Conservation (phyloP, 2,888 invertebrate genomes). For the Pollenia griseotomentosa region DNA sequence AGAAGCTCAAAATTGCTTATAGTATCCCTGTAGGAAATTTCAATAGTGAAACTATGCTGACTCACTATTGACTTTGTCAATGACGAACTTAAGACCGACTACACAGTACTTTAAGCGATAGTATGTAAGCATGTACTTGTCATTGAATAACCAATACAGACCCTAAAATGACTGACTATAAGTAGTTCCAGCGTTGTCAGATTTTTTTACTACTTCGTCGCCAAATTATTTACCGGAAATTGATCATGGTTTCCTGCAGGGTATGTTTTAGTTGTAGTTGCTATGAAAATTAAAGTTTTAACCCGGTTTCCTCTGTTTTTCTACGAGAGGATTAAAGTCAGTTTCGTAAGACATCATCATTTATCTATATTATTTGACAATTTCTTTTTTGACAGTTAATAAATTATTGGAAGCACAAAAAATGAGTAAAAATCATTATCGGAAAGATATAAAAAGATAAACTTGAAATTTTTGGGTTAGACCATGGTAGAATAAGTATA, state of each 20-base stretch:
- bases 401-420: background rate
- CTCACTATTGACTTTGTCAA: no score
- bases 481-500: no score
- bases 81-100: no score
- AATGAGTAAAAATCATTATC: background rate
- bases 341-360: slow-evolving; percentile 34
- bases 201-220: no score
- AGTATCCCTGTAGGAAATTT: background rate
- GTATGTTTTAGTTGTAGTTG: background rate
- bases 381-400: slow-evolving; percentile 47
- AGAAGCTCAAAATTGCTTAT: background rate
- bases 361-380: slow-evolving; percentile 49
- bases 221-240: no score
- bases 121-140: no score
- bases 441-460: background rate
- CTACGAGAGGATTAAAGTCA: background rate
- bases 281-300: background rate
- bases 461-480: background rate
- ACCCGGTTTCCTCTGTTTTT: slow-evolving; percentile 4
- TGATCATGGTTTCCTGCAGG: no score
- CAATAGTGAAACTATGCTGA: no score
- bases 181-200: no score
- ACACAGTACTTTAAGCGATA: no score
- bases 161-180: no score
- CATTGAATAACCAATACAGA: no score